phyloP scores from a whole-genome alignment of 2,797 vertebrate species.

The Chloroceryle amazona region DNA sequence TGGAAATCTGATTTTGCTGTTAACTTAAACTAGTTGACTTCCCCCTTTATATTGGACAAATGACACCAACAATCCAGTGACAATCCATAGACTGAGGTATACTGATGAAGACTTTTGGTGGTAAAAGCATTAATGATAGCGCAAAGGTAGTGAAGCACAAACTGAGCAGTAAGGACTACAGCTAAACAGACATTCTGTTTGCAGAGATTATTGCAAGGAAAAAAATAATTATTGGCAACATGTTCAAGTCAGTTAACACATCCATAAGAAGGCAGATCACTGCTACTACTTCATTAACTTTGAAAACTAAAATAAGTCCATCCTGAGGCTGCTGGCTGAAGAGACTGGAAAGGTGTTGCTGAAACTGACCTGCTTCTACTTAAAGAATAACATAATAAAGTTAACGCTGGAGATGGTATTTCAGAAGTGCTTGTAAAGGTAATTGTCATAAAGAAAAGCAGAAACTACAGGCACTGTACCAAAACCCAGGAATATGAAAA shows the following conservation, averaged over 20 bases:
- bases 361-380: neutral
- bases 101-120: neutral
- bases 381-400: conserved; percentile 9
- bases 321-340: neutral
- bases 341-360: neutral
- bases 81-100: neutral
- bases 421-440: neutral
- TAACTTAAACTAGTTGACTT: neutral
- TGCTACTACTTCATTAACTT: conserved; percentile 6
- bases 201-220: neutral
- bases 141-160: accelerated
- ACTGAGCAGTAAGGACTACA: neutral
- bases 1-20: neutral
- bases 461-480: neutral
- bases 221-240: neutral
- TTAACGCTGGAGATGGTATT: neutral
- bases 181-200: neutral
- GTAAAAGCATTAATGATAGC: neutral
- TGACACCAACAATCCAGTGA: neutral
- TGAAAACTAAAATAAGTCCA: neutral
- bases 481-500: neutral
- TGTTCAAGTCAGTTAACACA: neutral
- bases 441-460: neutral
- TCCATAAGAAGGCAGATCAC: neutral
- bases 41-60: neutral